Conservation (phyloP, 64 coral and sea anemone genomes). For the Anthopleura sola region DNA sequence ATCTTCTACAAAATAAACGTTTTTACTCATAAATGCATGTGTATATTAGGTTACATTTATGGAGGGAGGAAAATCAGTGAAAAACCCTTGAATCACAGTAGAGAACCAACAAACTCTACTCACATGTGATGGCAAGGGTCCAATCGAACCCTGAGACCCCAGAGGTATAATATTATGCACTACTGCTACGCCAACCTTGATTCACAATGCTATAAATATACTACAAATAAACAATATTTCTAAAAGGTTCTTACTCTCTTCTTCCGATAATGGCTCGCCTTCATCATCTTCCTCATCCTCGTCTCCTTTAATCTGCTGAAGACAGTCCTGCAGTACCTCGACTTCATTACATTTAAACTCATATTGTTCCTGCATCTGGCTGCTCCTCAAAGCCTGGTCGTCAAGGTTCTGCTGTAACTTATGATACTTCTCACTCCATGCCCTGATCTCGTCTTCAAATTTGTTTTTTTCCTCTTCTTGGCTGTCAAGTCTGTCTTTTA, state of each 20-base stretch:
- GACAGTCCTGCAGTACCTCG: slow-evolving; percentile 45
- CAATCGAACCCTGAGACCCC: no score
- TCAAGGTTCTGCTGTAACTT: slow-evolving; percentile 35
- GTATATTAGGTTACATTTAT: no score
- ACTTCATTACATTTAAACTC: slow-evolving; percentile 51
- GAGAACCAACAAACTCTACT: no score
- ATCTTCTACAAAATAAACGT: slow-evolving; percentile 22
- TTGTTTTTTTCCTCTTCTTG: background rate
- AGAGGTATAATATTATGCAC: no score
- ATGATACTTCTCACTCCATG: background rate
- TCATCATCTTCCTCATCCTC: background rate
- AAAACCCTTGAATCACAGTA: no score
- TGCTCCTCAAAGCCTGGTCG: slow-evolving; percentile 27
- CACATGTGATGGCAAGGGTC: no score
- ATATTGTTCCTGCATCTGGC: slow-evolving; percentile 43
- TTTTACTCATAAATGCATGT: no score
- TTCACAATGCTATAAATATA: background rate
- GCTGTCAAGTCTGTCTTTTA: background rate
- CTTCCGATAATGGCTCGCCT: slow-evolving; percentile 1
- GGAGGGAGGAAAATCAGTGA: no score
- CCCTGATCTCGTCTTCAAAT: background rate
- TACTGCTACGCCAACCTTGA: no score
- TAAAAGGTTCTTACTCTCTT: background rate
- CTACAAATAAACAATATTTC: no score
- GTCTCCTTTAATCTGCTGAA: slow-evolving; percentile 38